Evolutionary conservation across 2,888 invertebrate genomes (phyloP).

Genomic region (Eurytoma adleriae): DNA sequence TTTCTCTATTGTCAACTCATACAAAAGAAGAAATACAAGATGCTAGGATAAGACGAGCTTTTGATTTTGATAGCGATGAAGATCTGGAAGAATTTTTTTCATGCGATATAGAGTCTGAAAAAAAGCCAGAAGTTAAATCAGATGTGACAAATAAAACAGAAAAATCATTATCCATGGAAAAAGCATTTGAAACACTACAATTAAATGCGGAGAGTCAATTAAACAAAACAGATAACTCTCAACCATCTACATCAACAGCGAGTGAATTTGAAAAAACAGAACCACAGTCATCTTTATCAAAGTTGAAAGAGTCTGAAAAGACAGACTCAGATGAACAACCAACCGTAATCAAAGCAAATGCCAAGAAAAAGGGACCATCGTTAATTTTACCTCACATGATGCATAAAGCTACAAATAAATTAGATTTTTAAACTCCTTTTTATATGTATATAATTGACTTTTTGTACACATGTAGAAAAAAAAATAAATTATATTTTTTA

Average conservation of each 20-base stretch:
- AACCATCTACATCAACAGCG: neutral
- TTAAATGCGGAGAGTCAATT: neutral
- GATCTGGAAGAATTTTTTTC: neutral
- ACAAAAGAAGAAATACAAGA: no score
- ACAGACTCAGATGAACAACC: conserved; percentile 25
- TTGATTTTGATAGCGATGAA: neutral
- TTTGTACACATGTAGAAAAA: conserved; percentile 13
- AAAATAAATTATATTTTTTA: conserved; percentile 43
- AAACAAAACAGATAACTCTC: neutral
- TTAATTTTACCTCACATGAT: conserved; percentile 56
- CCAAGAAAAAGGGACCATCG: conserved; percentile 36
- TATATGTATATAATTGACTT: conserved; percentile 19
- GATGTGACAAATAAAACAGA: neutral
- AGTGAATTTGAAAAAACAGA: no score
- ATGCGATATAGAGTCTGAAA: neutral
- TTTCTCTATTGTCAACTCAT: no score
- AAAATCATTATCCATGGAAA: neutral
- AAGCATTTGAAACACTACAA: neutral
- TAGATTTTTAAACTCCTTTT: conserved; percentile 52
- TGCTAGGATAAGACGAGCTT: neutral
- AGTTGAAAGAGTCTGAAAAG: neutral
- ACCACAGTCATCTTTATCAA: neutral
- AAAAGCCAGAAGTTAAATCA: neutral
- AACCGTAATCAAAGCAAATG: conserved; percentile 42
- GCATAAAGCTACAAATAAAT: conserved; percentile 53